Evolutionary conservation across 2,113 vertebrate species (phyloP), one percentile per base, ranked within the genome.

Genomic region (Theropithecus gelada): DNA sequence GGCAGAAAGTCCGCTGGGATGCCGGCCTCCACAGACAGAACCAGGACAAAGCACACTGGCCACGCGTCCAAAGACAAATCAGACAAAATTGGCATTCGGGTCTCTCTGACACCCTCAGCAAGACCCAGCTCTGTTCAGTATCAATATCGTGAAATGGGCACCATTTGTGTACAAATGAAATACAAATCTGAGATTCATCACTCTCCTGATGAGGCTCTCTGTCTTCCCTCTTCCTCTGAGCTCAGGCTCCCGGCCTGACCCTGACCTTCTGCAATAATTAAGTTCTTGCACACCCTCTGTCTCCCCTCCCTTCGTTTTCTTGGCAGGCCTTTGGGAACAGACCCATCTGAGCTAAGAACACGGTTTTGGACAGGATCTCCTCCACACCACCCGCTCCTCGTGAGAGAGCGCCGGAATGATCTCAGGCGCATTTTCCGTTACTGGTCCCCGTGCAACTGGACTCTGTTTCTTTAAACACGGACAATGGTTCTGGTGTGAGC

Each of bases 191-290:
- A 57, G 75, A 50, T 13, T 40, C 68, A 14, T 66, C 76, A 25
- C 73, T n/a, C 97, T 52, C 64, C 88, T 12, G 0, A 48, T 30
- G 88, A 96, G 59, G 59, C 73, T 55, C 90, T 90, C 43, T 84
- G 93, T 96, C 90, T 81, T 25, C 23, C 52, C 61, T 95, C 52
- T 90, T 64, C 66, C 1, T 0, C 97, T 81, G 70, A 90, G 94
- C 68, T 10, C 64, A 57, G 88, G 48, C 88, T 90, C 13, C 95
- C 94, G 90, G 88, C 98, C 98, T 40, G 73, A 76, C 96, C 97
- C 93, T 87, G 97, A 97, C 98, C 98, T 98, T 98, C 97, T 97
- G 98, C 83, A 94, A 96, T 97, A 97, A 98, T 98, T 98, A 98
- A 98, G 96, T 95, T 97, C 94, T 94, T 48, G 43, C 52, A 95